Base-by-base conservation (phyloP, 23 tunicate genomes). In the Styela clava region DNA sequence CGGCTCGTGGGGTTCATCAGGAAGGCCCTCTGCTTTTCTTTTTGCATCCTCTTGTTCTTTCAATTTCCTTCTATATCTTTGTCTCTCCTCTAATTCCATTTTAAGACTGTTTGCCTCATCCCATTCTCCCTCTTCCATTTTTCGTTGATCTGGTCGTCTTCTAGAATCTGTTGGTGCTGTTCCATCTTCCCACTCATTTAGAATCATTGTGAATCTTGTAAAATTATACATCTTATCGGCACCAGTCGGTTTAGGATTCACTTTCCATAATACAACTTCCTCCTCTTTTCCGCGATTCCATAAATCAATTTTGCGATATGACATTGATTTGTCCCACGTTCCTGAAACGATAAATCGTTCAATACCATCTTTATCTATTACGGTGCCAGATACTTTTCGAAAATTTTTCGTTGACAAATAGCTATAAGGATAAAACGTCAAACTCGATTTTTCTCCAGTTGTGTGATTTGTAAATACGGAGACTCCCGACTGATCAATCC, bases 401-500 rank as follows among this genome's bases (percentile, higher is more conserved):
- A 87, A 84, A 19, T 88, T 85, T 12, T 90, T 91, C 12, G 89
- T 64, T 16, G 89, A 83, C 68, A 86, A 95, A 61, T 89, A 95
- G 62, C 91, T 89, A 79, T 95, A 95, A 0, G 92, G 89, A 85
- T 88, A 82, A 73, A 86, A 95, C 77, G 86, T 95, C 64, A 91
- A 91, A 67, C 78, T 83, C 73, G 96, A 95, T 16, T 78, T 33
- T 68, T 95, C 95, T 16, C 91, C 91, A 33, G 99, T 95, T 33
- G 79, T 88, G 79, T 93, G 98, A 51, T 93, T 93, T 21, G 84
- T 74, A 32, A 93, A 61, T 70, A 87, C 93, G 3, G 90, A 92
- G 33, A 85, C 98, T 1, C 98, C 98, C 35, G 92, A 84, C 63
- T 93, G 98, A 80, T 95, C 99, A 21, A 95, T 86, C 99, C 99